Evolutionary conservation across 2,113 vertebrate species (phyloP), one percentile per base, ranked within the genome.

Genomic region (Campylomormyrus numenius): DNA sequence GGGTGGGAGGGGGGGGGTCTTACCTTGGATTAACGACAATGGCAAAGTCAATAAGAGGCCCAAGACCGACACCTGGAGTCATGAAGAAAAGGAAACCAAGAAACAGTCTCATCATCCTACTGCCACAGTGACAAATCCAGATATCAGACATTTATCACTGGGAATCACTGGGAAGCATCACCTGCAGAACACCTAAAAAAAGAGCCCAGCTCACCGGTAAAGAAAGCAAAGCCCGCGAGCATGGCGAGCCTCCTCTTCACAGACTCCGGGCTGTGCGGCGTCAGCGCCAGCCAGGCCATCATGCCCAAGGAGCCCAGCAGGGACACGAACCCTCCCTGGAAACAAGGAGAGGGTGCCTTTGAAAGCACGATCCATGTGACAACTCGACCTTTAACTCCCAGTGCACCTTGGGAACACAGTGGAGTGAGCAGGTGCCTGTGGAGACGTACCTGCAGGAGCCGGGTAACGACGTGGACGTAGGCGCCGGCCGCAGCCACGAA

Each of bases 181-280:
- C 39, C 39, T 10, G 24, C 19, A 19, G 24, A 6, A 49, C 58
- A 48, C 21, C 9, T 2, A 24, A 42, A 42, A 42, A 45, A 45
- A 9, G 53, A 21, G 17, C n/a, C 46, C n/a, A 19, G 2, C 17
- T 89, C 92, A 99, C 98, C 98, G 24, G 97, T 98, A 90, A 99
- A 96, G 95, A 99, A 98, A 92, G 98, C 97, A 27, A 99, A 99
- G 42, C 95, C 98, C 0, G 96, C 94, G 0, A 99, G 96, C 93
- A 99, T 98, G 13, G 94, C 96, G 94, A 99, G 94, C 88, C 98
- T 94, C 94, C 98, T 99, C 93, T 96, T 97, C 95, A 99, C 98
- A 0, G 96, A 99, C 90, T 98, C 96, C 0, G 92, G 93, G 93
- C 93, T 97, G 94, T 98, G 98, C 1, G 98, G 98, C 0, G 97